Conservation (phyloP, 2,113 vertebrate genomes). For the Cercopithecus mona region DNA sequence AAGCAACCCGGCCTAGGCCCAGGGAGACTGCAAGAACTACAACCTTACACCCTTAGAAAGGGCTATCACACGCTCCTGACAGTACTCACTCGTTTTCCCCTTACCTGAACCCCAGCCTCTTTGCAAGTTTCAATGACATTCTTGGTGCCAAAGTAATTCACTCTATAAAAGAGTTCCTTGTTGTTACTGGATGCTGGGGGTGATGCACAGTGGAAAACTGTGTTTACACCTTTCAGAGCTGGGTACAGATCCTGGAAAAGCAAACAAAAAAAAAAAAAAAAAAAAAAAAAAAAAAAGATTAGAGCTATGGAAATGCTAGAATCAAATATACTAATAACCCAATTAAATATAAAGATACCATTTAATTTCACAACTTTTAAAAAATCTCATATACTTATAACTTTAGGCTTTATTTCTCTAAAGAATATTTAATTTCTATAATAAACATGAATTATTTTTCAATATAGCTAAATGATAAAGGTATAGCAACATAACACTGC, state of each 20-base stretch:
- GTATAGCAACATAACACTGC: background rate
- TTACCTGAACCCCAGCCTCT: slow-evolving; percentile 94
- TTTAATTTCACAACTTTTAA: background rate
- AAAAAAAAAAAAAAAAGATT: background rate
- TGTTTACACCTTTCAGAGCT: slow-evolving; percentile 88
- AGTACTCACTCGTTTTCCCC: background rate
- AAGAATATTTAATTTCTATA: background rate
- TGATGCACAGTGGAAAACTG: slow-evolving; percentile 97
- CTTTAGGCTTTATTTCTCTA: background rate
- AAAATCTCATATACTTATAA: background rate
- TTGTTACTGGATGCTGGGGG: slow-evolving; percentile 93
- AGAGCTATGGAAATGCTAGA: background rate
- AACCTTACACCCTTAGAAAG: background rate
- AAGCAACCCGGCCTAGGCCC: background rate
- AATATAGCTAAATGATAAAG: background rate
- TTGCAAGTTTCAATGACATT: slow-evolving; percentile 91
- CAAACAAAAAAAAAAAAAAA: too few species aligned
- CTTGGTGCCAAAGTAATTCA: slow-evolving; percentile 93
- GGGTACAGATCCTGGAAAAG: slow-evolving; percentile 89
- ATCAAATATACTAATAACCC: background rate
- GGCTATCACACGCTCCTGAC: background rate
- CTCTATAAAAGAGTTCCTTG: slow-evolving; percentile 91
- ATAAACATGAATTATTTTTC: background rate
- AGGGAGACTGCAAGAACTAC: background rate
- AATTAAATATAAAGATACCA: background rate